Evolutionary conservation across 2,113 vertebrate species (phyloP).

Genomic region (Ptychochromis oligacanthus): DNA sequence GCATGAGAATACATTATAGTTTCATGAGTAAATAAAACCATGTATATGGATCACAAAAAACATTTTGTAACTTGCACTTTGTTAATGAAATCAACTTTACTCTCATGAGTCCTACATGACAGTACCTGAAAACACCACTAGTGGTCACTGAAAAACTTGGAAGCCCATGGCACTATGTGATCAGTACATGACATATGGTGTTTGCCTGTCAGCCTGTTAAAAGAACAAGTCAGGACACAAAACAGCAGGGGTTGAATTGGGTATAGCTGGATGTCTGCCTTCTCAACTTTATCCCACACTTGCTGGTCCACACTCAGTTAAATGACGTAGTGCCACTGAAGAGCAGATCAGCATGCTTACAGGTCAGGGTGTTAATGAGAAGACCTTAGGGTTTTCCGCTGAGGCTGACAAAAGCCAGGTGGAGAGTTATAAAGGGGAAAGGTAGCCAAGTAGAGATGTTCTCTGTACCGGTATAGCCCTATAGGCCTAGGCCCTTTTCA

Average conservation of each 20-base stretch:
- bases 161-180: slow-evolving; percentile 38
- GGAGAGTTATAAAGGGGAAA: slow-evolving; percentile 46
- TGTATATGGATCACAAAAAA: not conserved
- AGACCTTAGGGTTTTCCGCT: slow-evolving; percentile 57
- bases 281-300: slow-evolving; percentile 49
- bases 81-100: not conserved
- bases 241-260: slow-evolving; percentile 44
- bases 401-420: slow-evolving; percentile 60
- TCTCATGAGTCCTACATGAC: not conserved
- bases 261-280: slow-evolving; percentile 29
- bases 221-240: slow-evolving; percentile 37
- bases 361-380: slow-evolving; percentile 63
- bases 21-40: not conserved
- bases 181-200: slow-evolving; percentile 67
- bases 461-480: slow-evolving; percentile 47
- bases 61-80: not conserved
- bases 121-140: slow-evolving; percentile 29
- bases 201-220: slow-evolving; percentile 37
- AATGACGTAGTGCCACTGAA: slow-evolving; percentile 62
- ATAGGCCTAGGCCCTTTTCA: slow-evolving; percentile 41
- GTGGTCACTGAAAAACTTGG: slow-evolving; percentile 32
- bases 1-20: too few species aligned
- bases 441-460: slow-evolving; percentile 67
- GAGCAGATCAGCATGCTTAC: slow-evolving; percentile 64
- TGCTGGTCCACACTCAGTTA: slow-evolving; percentile 36